A percentile compares a stretch with the other conserved stretches of the same genome.
Evolutionary conservation across 92 coral and sea anemone genomes (phyloP).

Genomic region (Zoanthus solanderi): DNA sequence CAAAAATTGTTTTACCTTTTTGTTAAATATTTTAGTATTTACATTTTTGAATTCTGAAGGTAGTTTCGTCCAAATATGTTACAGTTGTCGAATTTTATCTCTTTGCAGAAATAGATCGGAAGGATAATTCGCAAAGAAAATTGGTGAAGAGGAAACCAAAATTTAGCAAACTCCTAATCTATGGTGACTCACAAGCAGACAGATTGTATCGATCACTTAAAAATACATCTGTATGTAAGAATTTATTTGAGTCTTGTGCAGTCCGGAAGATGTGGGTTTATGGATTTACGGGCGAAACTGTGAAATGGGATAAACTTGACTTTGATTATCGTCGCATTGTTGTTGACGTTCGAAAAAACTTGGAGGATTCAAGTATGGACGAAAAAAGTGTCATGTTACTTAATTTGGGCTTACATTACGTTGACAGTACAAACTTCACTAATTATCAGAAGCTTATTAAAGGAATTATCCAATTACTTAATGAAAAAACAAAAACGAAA

Average conservation of each 20-base stretch:
- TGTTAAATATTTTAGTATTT: too few species aligned
- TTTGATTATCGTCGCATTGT: constrained; percentile 70
- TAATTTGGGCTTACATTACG: constrained; percentile 89
- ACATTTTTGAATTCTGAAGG: too few species aligned
- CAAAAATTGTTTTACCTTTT: too few species aligned
- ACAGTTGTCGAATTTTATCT: not conserved
- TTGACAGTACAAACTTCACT: constrained; percentile 68
- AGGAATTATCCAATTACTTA: constrained; percentile 65
- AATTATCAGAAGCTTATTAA: constrained; percentile 69
- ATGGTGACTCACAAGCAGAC: constrained; percentile 96
- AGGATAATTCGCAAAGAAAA: not conserved
- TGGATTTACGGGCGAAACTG: constrained; percentile 58
- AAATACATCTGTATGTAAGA: constrained; percentile 72
- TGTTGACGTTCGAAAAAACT: constrained; percentile 55
- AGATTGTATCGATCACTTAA: constrained; percentile 68
- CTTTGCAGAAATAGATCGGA: not conserved
- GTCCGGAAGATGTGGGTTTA: constrained; percentile 91
- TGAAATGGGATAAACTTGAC: constrained; percentile 80
- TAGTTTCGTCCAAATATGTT: not conserved
- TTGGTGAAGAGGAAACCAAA: not conserved
- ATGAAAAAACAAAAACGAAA: constrained; percentile 30
- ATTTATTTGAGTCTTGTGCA: constrained; percentile 80
- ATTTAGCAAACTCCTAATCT: constrained; percentile 72
- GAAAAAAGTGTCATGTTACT: constrained; percentile 83
- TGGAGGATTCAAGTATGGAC: constrained; percentile 80